Conservation (phyloP, 2,113 vertebrate species). For the Pterocles burchelli region DNA sequence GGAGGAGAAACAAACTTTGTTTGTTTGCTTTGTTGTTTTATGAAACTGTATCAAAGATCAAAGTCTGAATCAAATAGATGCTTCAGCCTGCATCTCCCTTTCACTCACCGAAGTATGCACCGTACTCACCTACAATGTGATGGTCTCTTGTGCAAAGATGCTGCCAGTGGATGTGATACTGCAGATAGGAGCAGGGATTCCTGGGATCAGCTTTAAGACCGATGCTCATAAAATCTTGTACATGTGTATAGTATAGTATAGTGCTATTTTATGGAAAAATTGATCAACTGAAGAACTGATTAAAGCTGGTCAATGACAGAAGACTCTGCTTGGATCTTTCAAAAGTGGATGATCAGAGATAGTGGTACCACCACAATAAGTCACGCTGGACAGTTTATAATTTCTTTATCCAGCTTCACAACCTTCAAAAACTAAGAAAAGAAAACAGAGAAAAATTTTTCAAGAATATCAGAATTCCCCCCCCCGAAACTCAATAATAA, state of each 20-base stretch:
- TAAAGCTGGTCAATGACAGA: neutral
- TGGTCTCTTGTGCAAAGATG: neutral
- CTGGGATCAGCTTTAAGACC: neutral
- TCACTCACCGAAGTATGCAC: neutral
- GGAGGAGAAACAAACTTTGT: neutral
- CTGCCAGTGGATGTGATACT: neutral
- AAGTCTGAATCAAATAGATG: neutral
- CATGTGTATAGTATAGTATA: neutral
- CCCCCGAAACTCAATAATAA: neutral
- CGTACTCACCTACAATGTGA: neutral
- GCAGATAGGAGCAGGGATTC: neutral
- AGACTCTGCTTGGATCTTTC: neutral
- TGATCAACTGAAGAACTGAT: neutral
- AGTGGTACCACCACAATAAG: fast-evolving
- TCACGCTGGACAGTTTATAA: neutral
- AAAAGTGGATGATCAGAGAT: neutral
- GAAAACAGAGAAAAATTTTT: neutral
- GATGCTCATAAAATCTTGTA: neutral
- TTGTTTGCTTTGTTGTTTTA: neutral
- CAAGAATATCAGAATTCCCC: neutral
- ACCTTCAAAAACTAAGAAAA: neutral
- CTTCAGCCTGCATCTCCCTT: neutral
- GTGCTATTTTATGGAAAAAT: neutral
- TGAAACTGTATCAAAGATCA: neutral
- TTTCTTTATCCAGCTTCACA: neutral